Evolutionary conservation across 2,888 invertebrate species (phyloP).

Genomic region (Conomelus anceps): DNA sequence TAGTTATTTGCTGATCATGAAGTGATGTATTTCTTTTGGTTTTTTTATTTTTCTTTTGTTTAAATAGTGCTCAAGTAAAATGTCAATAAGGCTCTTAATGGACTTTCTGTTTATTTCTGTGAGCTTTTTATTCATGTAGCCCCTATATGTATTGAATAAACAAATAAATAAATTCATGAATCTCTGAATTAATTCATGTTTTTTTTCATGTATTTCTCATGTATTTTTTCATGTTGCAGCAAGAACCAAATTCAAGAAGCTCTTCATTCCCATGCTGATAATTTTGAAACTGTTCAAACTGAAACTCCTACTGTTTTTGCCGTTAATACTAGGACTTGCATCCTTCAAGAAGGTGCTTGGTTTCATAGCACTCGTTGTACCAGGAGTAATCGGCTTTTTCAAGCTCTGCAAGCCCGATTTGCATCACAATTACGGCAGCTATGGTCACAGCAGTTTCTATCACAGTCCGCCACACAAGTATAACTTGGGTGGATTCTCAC

Average conservation of each 20-base stretch:
- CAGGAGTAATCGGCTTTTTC: slow-evolving; percentile 77
- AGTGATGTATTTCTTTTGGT: too few species aligned
- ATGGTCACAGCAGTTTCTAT: slow-evolving; percentile 42
- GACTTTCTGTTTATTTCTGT: too few species aligned
- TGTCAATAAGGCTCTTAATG: too few species aligned
- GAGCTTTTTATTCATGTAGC: too few species aligned
- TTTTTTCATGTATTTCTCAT: neutral
- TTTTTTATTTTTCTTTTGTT: too few species aligned
- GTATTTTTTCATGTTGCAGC: slow-evolving; percentile 50
- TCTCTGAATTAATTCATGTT: too few species aligned
- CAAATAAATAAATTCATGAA: too few species aligned
- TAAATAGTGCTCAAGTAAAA: too few species aligned
- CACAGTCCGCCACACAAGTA: slow-evolving; percentile 42
- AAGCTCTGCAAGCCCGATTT: slow-evolving; percentile 54
- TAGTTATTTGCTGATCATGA: too few species aligned
- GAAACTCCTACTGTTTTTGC: slow-evolving; percentile 72
- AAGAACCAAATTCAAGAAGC: slow-evolving; percentile 71
- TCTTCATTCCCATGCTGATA: slow-evolving; percentile 73
- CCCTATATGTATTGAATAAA: too few species aligned
- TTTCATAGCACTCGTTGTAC: slow-evolving; percentile 69
- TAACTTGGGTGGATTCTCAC: neutral
- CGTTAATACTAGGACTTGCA: slow-evolving; percentile 72
- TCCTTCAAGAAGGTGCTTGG: slow-evolving; percentile 80
- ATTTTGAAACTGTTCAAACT: slow-evolving; percentile 78
- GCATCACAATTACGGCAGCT: slow-evolving; percentile 47